Conservation (phyloP, 2,113 vertebrate genomes). For the Eulemur rufifrons region DNA sequence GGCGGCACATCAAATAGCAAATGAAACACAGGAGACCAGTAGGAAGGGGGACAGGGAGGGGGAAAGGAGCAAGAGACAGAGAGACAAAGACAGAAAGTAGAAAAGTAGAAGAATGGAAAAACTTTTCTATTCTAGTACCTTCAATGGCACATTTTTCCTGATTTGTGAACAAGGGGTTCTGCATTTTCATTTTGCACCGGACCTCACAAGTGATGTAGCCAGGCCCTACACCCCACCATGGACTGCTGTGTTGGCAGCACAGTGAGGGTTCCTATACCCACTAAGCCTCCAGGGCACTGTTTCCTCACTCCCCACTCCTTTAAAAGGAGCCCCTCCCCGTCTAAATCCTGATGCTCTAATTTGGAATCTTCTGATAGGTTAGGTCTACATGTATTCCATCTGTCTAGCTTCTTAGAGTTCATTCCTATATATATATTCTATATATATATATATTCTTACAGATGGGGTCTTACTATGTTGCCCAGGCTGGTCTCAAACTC, state of each 20-base stretch:
- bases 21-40: neutral
- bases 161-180: neutral
- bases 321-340: neutral
- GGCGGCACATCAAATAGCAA: neutral
- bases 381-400: neutral
- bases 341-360: neutral
- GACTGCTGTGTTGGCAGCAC: neutral
- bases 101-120: neutral
- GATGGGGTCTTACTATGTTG: too few relatives aligned
- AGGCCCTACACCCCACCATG: neutral
- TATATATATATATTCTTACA: too few relatives aligned
- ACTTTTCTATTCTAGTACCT: neutral
- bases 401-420: neutral
- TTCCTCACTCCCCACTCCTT: neutral
- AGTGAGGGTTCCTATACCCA: neutral
- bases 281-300: rapidly evolving
- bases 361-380: neutral
- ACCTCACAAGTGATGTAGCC: neutral
- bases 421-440: neutral
- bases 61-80: neutral
- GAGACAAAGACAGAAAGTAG: neutral
- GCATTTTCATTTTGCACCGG: neutral
- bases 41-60: neutral
- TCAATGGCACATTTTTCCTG: neutral
- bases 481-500: too few relatives aligned